These are phyloP conservation scores for Temnopleurus reevesii DNA, from an alignment of 53 echinoderm and acorn worm species.

Conservation along the genomic window DNA sequence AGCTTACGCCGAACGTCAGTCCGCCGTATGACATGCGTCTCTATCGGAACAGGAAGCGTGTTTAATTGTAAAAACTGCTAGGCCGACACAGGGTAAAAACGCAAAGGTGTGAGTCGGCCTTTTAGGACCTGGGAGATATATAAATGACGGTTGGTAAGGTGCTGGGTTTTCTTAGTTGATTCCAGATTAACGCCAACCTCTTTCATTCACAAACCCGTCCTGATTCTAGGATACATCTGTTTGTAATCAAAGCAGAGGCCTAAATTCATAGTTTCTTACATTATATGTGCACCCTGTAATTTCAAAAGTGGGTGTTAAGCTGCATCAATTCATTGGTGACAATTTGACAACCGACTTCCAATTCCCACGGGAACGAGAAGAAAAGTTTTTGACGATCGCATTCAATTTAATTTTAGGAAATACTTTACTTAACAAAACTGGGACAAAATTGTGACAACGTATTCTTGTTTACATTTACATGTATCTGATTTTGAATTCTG, in stretches of 20 bases:
- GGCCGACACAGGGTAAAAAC: no score
- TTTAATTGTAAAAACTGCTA: not conserved
- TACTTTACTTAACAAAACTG: no score
- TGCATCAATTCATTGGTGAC: not conserved
- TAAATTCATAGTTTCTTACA: not conserved
- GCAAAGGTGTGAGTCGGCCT: no score
- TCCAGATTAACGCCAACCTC: conserved; percentile 2
- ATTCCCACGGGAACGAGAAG: no score
- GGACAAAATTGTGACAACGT: no score
- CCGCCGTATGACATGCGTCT: no score
- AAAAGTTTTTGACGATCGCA: no score
- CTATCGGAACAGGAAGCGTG: no score
- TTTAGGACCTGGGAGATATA: not conserved
- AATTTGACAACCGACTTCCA: not conserved
- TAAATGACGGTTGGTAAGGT: not conserved
- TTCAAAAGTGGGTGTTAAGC: not conserved
- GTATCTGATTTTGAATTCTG: no score
- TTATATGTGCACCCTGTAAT: not conserved
- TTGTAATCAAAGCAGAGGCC: not conserved
- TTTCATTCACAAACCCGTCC: not conserved
- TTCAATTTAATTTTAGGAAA: no score
- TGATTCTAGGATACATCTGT: not conserved
- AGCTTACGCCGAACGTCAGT: no score
- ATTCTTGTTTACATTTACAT: no score
- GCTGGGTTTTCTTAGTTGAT: not conserved